phyloP scores from a whole-genome alignment of 2,113 vertebrate species.

The Otocyon megalotis region DNA sequence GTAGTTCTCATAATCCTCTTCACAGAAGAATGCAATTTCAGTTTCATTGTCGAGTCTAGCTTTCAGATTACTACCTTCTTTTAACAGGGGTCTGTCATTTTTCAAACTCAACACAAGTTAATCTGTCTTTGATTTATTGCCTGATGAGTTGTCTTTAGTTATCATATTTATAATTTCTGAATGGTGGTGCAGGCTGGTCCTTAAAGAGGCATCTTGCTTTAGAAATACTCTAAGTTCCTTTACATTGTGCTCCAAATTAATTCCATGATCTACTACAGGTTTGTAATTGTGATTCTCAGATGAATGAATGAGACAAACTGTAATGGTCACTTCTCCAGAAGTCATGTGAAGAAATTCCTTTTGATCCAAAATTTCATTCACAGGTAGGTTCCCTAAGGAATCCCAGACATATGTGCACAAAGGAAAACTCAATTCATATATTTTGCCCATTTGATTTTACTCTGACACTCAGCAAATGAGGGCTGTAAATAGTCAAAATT shows the following conservation, averaged over 20 bases:
- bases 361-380: neutral
- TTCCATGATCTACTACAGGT: constrained; percentile 89
- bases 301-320: constrained; percentile 91
- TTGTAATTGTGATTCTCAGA: constrained; percentile 93
- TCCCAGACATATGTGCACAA: neutral
- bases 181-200: constrained; percentile 90
- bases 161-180: constrained; percentile 92
- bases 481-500: neutral
- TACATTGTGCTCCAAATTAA: constrained; percentile 90
- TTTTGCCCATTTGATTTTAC: neutral
- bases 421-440: neutral
- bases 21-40: constrained; percentile 93
- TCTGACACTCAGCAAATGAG: neutral
- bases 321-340: constrained; percentile 85
- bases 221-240: constrained; percentile 90
- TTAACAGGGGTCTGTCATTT: constrained; percentile 91
- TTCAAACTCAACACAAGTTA: constrained; percentile 94
- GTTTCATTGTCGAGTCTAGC: constrained; percentile 92
- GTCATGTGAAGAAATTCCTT: constrained; percentile 83
- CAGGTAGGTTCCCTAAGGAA: neutral
- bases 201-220: constrained; percentile 87
- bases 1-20: constrained; percentile 91
- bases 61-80: constrained; percentile 86
- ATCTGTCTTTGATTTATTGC: constrained; percentile 88
- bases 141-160: constrained; percentile 47